Evolutionary conservation across 1,140 invertebrate species (phyloP), one percentile per base, ranked within the genome.

Genomic region (Marisa cornuarietis): DNA sequence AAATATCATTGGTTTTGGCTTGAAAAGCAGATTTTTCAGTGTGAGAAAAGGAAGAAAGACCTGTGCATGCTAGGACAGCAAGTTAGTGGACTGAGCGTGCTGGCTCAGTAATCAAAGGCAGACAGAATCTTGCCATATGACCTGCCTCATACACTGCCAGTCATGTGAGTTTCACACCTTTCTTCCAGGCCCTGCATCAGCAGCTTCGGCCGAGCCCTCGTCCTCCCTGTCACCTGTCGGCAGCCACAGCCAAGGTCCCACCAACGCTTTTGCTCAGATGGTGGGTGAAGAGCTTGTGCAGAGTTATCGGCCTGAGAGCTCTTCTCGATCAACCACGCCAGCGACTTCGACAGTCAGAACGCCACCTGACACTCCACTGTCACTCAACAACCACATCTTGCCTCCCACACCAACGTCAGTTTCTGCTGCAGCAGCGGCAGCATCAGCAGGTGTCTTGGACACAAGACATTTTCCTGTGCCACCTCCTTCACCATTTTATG

Each of bases 341-440:
- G 71, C 71, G 13, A 71, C 81, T 26, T 77, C 78, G 18, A 71
- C 78, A 16, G 76, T 69, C 90, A 89, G 88, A 88, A 83, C 90
- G 90, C 90, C 91, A 87, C 91, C 90, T 82, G 92, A 81, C 81
- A 81, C 83, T 78, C 78, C 80, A 81, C 73, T 85, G 84, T 75
- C 81, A 96, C 74, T 69, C 87, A 66, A 63, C 87, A 87, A 85
- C 85, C 87, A 79, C 87, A 83, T 84, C 83, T 82, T 81, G 83
- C 85, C 54, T 42, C 68, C 69, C 52, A 79, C 72, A 22, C 65
- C 65, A 18, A 51, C 72, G 31, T 76, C 87, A 87, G 90, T 82
- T 89, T 90, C 90, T 85, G 88, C 88, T 68, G 75, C 75, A n/a
- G 75, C 75, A 13, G 75, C 75, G 2, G 62, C 75, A 10, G 75